Evolutionary conservation across 2,113 vertebrate genomes (phyloP).

Genomic region (Colossoma macropomum): DNA sequence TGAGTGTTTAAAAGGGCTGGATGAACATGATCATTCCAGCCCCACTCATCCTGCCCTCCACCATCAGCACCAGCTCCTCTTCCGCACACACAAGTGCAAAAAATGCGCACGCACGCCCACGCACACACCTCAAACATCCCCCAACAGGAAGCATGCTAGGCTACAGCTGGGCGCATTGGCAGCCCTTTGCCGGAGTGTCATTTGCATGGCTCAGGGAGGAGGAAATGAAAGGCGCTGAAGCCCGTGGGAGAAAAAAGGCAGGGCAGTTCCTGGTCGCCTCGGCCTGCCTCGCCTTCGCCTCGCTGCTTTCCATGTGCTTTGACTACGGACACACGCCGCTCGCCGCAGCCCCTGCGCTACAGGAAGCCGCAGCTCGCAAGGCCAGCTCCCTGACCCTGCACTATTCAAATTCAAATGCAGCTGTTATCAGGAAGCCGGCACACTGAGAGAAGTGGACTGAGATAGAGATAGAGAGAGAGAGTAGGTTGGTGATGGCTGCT

Average conservation of each 20-base stretch:
- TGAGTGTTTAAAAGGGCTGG: too few species aligned
- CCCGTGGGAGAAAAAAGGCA: constrained; percentile 26
- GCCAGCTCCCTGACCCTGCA: constrained; percentile 11
- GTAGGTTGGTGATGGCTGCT: background rate
- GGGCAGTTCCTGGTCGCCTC: constrained; percentile 13
- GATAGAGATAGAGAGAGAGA: background rate
- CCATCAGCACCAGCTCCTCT: background rate
- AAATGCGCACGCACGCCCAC: background rate
- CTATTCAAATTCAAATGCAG: constrained; percentile 51
- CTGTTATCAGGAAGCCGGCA: constrained; percentile 53
- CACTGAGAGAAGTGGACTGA: constrained; percentile 4
- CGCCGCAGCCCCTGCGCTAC: constrained; percentile 34
- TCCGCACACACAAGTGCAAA: background rate
- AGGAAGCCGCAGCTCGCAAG: constrained; percentile 34
- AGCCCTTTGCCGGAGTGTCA: constrained; percentile 38
- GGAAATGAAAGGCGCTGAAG: constrained; percentile 56
- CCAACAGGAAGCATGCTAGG: constrained; percentile 55
- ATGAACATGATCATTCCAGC: background rate
- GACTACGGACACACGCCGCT: constrained; percentile 54
- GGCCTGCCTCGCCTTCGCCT: constrained; percentile 32
- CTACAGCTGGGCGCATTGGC: constrained; percentile 20
- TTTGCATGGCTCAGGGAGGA: constrained; percentile 61
- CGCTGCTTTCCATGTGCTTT: constrained; percentile 65
- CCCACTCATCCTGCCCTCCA: too few species aligned
- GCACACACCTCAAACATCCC: constrained; percentile 32